Evolutionary conservation across 2,888 invertebrate species (phyloP).

Genomic region (Agonum fuliginosum): DNA sequence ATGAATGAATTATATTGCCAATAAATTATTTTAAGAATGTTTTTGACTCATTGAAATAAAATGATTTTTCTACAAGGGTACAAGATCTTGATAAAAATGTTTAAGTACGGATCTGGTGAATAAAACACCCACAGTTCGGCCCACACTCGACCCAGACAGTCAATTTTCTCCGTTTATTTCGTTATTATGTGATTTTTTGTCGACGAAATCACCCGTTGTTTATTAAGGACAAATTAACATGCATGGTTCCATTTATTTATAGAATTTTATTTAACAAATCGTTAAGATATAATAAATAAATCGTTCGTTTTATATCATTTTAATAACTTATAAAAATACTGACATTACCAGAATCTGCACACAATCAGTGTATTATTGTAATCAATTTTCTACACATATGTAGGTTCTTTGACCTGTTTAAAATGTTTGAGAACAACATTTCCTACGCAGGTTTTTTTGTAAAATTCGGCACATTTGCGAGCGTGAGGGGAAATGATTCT

Average conservation of each 20-base stretch:
- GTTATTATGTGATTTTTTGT: slow-evolving; percentile 42
- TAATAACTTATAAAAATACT: slow-evolving; percentile 36
- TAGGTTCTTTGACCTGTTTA: slow-evolving; percentile 45
- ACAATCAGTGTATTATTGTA: slow-evolving; percentile 19
- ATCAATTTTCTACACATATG: slow-evolving; percentile 14
- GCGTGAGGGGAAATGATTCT: slow-evolving; percentile 1
- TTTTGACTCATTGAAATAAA: slow-evolving; percentile 12
- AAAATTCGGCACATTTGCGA: slow-evolving; percentile 13
- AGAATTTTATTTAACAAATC: slow-evolving; percentile 39
- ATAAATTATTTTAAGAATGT: slow-evolving; percentile 11
- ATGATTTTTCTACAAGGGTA: too few species aligned
- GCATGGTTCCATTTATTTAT: slow-evolving; percentile 24
- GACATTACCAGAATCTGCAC: slow-evolving; percentile 31
- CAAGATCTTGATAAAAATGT: slow-evolving; percentile 9
- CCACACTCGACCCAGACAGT: slow-evolving; percentile 43
- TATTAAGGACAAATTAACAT: slow-evolving; percentile 37
- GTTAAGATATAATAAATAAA: slow-evolving; percentile 37
- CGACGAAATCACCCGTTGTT: slow-evolving; percentile 22
- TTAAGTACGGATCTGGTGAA: slow-evolving; percentile 9
- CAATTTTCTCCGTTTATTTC: slow-evolving; percentile 55
- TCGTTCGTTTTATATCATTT: slow-evolving; percentile 13
- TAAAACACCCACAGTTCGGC: slow-evolving; percentile 48
- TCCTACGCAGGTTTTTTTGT: slow-evolving; percentile 42
- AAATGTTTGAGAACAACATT: slow-evolving; percentile 44
- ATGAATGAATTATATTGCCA: slow-evolving; percentile 19